Conservation (phyloP, 2,113 vertebrate genomes). For the Penelope pileata region DNA sequence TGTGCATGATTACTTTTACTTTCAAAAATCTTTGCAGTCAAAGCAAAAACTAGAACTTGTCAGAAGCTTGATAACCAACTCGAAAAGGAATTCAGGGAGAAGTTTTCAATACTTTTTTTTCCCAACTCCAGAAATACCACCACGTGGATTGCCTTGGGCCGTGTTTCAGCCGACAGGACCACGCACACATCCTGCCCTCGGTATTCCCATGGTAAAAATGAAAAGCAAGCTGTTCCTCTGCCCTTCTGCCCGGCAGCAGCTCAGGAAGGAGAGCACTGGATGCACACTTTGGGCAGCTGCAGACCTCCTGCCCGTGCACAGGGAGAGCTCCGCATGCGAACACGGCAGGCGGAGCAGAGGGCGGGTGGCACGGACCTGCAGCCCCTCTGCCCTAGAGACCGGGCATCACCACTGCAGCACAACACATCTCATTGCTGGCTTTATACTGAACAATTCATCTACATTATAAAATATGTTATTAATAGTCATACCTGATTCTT, state of each 20-base stretch:
- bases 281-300: accelerated
- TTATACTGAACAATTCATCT: neutral
- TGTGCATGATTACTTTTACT: neutral
- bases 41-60: neutral
- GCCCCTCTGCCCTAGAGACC: accelerated
- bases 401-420: neutral
- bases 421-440: accelerated
- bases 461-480: neutral
- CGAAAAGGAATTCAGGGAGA: too few species aligned
- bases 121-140: neutral
- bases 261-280: accelerated
- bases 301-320: neutral
- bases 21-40: neutral
- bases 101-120: neutral
- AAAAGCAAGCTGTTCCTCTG: accelerated
- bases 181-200: accelerated
- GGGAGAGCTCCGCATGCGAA: too few species aligned
- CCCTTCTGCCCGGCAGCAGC: accelerated
- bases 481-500: constrained; percentile 87
- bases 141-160: neutral
- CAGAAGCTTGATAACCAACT: neutral
- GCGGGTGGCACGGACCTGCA: accelerated
- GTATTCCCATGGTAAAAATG: accelerated
- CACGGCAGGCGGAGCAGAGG: accelerated
- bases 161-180: neutral